Conservation (phyloP, 2,113 vertebrate genomes). For the Telmatochromis brachygnathus region DNA sequence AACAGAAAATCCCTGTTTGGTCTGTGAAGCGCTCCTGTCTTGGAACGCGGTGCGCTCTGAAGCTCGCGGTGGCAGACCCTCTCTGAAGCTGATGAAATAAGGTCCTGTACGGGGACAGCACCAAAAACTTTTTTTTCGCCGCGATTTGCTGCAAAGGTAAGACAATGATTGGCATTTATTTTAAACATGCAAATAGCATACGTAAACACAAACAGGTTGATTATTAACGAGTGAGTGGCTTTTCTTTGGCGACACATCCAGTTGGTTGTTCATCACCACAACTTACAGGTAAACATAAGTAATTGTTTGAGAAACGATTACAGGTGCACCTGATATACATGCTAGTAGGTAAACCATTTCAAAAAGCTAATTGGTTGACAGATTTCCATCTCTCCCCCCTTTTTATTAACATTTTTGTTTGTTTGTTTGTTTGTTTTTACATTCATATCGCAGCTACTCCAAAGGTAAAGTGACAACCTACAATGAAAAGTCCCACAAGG, state of each 20-base stretch:
- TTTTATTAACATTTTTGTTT: background rate
- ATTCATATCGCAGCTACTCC: background rate
- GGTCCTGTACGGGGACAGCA: constrained; percentile 27
- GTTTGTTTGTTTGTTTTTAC: background rate
- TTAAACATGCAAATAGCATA: background rate
- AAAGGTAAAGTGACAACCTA: background rate
- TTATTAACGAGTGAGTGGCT: background rate
- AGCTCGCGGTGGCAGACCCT: constrained; percentile 10
- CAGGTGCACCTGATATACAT: background rate
- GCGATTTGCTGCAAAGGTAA: constrained; percentile 61
- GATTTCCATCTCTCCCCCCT: background rate
- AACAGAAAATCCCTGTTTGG: constrained; percentile 30
- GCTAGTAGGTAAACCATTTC: background rate
- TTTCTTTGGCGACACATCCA: background rate
- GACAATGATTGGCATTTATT: background rate
- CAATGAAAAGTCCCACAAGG: background rate
- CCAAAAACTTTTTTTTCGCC: constrained; percentile 52
- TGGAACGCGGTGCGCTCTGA: constrained; percentile 48
- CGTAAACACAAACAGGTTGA: background rate
- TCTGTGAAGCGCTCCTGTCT: constrained; percentile 41
- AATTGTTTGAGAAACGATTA: background rate
- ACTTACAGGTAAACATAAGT: background rate
- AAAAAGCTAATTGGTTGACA: background rate
- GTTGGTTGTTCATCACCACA: background rate
- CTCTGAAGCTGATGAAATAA: constrained; percentile 51